phyloP scores from a whole-genome alignment of 2,113 vertebrate species.

The Ovibos moschatus region DNA sequence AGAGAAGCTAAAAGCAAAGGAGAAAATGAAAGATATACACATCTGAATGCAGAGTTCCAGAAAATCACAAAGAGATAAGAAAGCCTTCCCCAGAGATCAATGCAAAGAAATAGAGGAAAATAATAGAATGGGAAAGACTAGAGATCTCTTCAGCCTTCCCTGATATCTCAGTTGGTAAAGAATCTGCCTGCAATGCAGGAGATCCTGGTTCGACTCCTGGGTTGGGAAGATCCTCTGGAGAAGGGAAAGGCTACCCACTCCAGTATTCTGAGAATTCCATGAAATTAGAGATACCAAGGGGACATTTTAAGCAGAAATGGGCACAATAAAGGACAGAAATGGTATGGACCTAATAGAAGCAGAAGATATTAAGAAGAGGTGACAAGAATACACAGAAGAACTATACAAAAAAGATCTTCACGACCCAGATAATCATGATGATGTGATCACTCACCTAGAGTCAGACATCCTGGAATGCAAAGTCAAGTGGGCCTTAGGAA shows the following conservation, averaged over 20 bases:
- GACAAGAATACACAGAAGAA: neutral
- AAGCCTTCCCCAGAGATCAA: neutral
- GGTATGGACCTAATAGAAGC: neutral
- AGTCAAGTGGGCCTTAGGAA: neutral
- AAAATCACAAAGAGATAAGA: neutral
- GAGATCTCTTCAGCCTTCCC: neutral
- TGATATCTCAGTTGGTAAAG: neutral
- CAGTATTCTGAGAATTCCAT: neutral
- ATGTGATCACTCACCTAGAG: neutral
- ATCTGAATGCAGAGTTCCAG: neutral
- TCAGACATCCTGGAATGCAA: neutral
- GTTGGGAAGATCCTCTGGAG: neutral
- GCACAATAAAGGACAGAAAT: neutral
- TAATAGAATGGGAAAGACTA: neutral
- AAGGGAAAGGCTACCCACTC: neutral
- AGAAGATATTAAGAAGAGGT: neutral
- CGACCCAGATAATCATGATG: neutral
- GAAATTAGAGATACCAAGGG: neutral
- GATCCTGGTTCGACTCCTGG: fast-evolving
- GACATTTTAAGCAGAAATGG: neutral
- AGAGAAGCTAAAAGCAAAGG: neutral
- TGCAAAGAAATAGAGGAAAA: neutral
- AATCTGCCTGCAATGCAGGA: fast-evolving
- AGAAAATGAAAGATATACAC: neutral
- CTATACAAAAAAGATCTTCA: neutral